Evolutionary conservation across 2,888 invertebrate genomes (phyloP), one percentile per base, ranked within the genome.

Genomic region (Lithophane socia): DNA sequence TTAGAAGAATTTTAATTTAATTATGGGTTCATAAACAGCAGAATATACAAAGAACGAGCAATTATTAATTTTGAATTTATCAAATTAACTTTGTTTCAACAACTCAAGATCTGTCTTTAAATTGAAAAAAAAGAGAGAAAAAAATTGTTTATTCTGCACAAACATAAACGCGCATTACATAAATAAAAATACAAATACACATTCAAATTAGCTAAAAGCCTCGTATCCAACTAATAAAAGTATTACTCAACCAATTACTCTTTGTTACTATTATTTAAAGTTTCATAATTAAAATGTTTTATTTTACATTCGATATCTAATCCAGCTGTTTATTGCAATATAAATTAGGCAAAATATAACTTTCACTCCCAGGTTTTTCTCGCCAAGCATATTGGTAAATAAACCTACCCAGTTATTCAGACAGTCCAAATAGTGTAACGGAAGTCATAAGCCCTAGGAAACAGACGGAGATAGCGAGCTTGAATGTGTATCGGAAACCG

Each of bases 401-500:
- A n/a, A 52, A 47, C 16, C n/a, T 60, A 69, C 21, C 13, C 54
- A 12, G 60, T 49, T 52, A 65, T 37, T n/a, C 9, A 44, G 47
- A 18, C 47, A 18, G 16, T 21, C 44, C 7, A 68, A 69, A 74
- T 49, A 65, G 60, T 5, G 18, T 79, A 65, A 18, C 73, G 86
- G 86, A 81, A 81, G 49, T 21, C 70, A 63, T 80, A 77, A 79
- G 56, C 79, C 44, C 64, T 79, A 70, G 78, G 67, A 74, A 85
- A 83, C 66, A 76, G 69, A 52, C 64, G 18, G 24, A 73, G 70
- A 83, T 86, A 87, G 73, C 67, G 42, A 65, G 47, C 37, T 67
- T 70, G 63, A 84, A 87, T 66, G 80, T 68, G 60, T 49, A 3
- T 61, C 86, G 88, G 86, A 87, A 86, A 83, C 80, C 81, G 81